Base-by-base conservation (phyloP, 2,888 invertebrate genomes). In the Tenthredo livida region DNA sequence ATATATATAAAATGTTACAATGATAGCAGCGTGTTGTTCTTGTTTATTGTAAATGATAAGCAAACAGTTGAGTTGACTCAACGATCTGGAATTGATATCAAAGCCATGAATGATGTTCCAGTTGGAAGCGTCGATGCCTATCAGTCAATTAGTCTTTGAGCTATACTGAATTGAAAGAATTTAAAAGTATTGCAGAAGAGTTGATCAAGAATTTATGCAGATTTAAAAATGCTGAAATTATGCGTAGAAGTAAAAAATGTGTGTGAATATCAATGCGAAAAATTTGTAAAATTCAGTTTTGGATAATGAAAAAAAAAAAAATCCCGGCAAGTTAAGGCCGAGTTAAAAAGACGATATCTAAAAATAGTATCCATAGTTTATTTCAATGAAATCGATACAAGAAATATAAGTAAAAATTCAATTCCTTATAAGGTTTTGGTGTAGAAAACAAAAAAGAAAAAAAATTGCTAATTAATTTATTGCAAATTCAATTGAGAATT, bases 31-130 rank as follows among this genome's bases (percentile, higher is more conserved):
- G 37, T 61, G 84, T 47, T 67, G 33, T 61, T 43, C 12, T n/a
- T 5, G 40, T 37, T 65, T 43, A 21, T 25, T n/a, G 17, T 29
- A 47, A 65, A 67, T 84, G n/a, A 25, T 33, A 50, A 84, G 29
- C 47, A 70, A 83, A 67, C 12, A 50, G 70, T 40, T 84, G 72
- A 50, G 70, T 40, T 84, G 72, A 47, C 17, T 70, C 47, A 70
- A 29, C 70, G 17, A 33, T 67, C 33, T 2, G 33, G 65, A 67
- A 67, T 84, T 50, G 43, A 84, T 84, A 37, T 40, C 54, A 54
- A 50, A 58, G 84, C 84, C 33, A 75, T 75, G 72, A 54, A 72
- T 67, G 65, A 12, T 29, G 33, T 33, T 33, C 33, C 4, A 33
- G 33, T 33, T 33, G 33, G 4, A 33, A 33, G 65, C 77, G 29